Percentiles rank a stretch among this genome's conserved stretches.
These are phyloP conservation scores for Ormyrus rosae DNA, from an alignment of 2,888 invertebrate genomes.

Conservation along the genomic window DNA sequence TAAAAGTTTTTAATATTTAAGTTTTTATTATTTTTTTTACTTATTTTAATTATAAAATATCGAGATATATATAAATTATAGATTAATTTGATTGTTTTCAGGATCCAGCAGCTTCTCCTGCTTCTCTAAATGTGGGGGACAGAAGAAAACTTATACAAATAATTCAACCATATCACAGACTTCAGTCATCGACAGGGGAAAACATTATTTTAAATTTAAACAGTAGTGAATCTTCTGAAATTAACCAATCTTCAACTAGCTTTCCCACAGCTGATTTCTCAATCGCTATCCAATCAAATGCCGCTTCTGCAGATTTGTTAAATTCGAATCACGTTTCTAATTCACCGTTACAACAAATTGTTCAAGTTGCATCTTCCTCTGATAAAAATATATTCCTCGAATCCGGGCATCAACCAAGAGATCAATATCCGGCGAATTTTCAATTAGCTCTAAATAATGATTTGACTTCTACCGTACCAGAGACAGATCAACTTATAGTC, in stretches of 20 bases:
- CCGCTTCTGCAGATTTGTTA: slow-evolving; percentile 23
- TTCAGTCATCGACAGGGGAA: slow-evolving; percentile 5
- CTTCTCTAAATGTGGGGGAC: slow-evolving; percentile 6
- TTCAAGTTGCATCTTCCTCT: slow-evolving; percentile 44
- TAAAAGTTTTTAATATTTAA: too few relatives aligned
- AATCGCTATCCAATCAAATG: background rate
- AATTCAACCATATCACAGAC: slow-evolving; percentile 58
- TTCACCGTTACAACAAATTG: slow-evolving; percentile 47
- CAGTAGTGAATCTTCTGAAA: background rate
- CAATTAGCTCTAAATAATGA: slow-evolving; percentile 21
- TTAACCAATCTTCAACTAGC: slow-evolving; percentile 33
- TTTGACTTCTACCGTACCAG: slow-evolving; percentile 1
- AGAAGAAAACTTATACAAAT: slow-evolving; percentile 53
- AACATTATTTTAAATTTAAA: background rate
- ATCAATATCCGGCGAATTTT: slow-evolving; percentile 5
- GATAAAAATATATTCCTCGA: background rate
- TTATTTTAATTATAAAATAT: too few relatives aligned
- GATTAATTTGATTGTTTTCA: slow-evolving; percentile 9
- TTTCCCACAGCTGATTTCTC: slow-evolving; percentile 46
- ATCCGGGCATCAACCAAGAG: background rate
- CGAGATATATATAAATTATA: background rate
- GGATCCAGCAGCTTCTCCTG: background rate
- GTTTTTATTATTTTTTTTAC: too few relatives aligned
- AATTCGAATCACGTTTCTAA: slow-evolving; percentile 57
- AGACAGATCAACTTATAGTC: slow-evolving; percentile 61